These are phyloP conservation scores for Pocillopora verrucosa DNA, from an alignment of 64 coral and sea anemone species.

Conservation along the genomic window DNA sequence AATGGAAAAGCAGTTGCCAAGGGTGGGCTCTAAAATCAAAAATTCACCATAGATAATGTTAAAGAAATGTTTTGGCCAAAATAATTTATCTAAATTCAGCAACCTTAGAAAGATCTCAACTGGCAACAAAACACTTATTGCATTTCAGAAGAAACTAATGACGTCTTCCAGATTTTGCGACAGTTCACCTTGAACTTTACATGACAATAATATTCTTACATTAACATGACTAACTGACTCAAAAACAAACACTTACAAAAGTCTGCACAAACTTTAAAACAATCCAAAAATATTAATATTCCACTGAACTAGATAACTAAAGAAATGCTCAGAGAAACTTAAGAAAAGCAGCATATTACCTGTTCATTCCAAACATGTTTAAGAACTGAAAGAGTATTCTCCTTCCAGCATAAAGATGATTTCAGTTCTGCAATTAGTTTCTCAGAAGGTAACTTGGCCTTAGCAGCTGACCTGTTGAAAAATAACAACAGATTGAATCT, in stretches of 20 bases:
- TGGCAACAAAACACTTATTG: no score
- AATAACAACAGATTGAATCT: background rate
- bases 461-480: conserved; percentile 29
- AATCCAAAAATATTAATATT: no score
- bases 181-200: no score
- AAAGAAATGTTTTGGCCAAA: background rate
- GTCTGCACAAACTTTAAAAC: no score
- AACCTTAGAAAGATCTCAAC: no score
- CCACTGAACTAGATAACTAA: background rate
- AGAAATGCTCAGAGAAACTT: background rate
- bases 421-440: conserved; percentile 44
- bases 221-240: no score
- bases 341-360: conserved; percentile 11
- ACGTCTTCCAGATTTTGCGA: no score
- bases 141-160: no score
- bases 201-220: no score
- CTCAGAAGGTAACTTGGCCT: conserved; percentile 39
- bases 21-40: no score
- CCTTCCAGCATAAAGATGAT: conserved; percentile 70
- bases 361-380: conserved; percentile 86
- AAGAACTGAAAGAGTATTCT: conserved; percentile 61
- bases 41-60: background rate
- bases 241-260: no score
- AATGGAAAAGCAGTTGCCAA: no score
- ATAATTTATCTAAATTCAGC: background rate